A percentile compares a stretch with the other conserved stretches of the same genome.
phyloP scores from a whole-genome alignment of 2,888 invertebrate genomes.

The Mythimna ferrago region DNA sequence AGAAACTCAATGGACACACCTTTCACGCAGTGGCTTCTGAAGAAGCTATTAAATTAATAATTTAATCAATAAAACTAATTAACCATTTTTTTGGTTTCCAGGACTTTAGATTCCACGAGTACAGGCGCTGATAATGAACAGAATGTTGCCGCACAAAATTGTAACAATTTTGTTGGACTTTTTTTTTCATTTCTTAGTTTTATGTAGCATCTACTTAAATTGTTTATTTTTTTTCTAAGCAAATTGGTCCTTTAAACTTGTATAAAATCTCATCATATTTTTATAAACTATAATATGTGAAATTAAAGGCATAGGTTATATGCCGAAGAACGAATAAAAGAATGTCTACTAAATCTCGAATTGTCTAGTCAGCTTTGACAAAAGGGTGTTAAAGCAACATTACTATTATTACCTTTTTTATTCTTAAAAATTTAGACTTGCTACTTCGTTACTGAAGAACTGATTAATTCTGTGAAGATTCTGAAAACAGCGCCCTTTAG shows the following conservation, averaged over 20 bases:
- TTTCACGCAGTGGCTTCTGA: no score
- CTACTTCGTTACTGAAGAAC: background rate
- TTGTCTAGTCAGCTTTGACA: background rate
- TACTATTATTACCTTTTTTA: background rate
- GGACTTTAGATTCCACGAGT: constrained; percentile 13
- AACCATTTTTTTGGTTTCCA: background rate
- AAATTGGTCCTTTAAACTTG: background rate
- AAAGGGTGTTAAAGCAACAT: background rate
- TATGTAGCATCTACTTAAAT: background rate
- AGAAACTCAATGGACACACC: no score
- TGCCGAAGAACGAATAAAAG: background rate
- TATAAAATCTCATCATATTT: background rate
- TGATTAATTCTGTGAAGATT: background rate
- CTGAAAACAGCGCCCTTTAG: background rate
- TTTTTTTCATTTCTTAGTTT: background rate
- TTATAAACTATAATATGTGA: background rate
- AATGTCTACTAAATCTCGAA: background rate
- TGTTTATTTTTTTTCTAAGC: background rate
- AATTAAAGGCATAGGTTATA: background rate
- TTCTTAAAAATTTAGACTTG: background rate
- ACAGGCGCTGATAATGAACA: background rate
- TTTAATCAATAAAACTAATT: no score
- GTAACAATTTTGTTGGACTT: background rate
- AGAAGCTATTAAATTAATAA: background rate
- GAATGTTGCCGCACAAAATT: background rate